Percentiles rank a stretch among this genome's conserved stretches.
Conservation (phyloP, 2,113 vertebrate species). For the Eolophus roseicapilla region DNA sequence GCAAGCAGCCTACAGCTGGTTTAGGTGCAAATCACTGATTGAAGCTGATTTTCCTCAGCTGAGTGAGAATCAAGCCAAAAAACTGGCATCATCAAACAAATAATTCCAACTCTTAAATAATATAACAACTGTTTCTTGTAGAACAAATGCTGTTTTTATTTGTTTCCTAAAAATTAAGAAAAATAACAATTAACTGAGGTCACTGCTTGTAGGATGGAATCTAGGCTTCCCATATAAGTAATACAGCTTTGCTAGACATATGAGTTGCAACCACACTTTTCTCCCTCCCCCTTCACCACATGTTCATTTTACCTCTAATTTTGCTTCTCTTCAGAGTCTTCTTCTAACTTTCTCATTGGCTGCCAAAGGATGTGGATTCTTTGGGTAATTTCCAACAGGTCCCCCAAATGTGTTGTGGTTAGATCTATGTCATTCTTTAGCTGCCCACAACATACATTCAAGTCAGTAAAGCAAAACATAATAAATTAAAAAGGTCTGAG, state of each 20-base stretch:
- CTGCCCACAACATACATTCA: neutral
- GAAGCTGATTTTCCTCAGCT: neutral
- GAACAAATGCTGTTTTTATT: conserved; percentile 46
- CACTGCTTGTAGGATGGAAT: neutral
- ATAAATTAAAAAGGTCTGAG: neutral
- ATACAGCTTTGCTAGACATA: neutral
- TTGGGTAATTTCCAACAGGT: neutral
- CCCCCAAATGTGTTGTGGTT: neutral
- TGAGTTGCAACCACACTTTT: neutral
- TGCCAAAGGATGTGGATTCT: neutral
- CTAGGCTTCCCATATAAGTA: neutral
- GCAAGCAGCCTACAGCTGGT: neutral
- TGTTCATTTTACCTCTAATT: conserved; percentile 27
- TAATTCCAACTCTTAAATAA: conserved; percentile 2
- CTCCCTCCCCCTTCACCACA: neutral
- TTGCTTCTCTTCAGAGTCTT: conserved; percentile 1
- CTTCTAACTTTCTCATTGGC: conserved; percentile 22
- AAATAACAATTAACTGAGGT: conserved; percentile 29
- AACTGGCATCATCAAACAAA: neutral
- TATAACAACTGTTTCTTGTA: conserved; percentile 9
- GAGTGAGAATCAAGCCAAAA: neutral
- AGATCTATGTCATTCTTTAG: neutral
- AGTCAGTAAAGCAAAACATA: neutral
- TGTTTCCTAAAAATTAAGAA: conserved; percentile 45
- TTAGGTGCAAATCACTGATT: neutral